Conservation (phyloP, 2,113 vertebrate genomes). For the Pterocles gutturalis region DNA sequence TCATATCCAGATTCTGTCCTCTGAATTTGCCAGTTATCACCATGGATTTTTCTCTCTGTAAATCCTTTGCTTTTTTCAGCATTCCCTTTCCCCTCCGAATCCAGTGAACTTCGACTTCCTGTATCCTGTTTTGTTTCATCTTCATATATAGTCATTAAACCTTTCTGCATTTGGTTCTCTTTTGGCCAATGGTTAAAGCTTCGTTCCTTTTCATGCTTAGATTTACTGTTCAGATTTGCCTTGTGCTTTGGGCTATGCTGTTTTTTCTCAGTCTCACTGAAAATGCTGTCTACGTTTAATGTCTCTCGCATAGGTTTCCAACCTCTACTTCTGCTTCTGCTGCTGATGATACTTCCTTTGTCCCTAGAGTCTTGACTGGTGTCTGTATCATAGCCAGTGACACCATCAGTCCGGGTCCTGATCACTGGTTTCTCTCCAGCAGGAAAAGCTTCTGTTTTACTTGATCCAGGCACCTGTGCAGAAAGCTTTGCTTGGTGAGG, state of each 20-base stretch:
- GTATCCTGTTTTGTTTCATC: constrained; percentile 88
- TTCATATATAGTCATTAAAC: constrained; percentile 95
- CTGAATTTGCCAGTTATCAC: constrained; percentile 90
- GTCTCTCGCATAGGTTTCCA: constrained; percentile 94
- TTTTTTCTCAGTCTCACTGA: constrained; percentile 85
- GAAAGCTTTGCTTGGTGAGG: constrained; percentile 63
- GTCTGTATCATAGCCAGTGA: constrained; percentile 90
- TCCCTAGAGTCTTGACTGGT: constrained; percentile 89
- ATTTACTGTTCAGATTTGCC: constrained; percentile 58
- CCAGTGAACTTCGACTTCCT: constrained; percentile 87
- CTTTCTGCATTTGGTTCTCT: constrained; percentile 86
- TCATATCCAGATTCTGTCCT: constrained; percentile 94
- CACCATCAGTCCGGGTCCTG: constrained; percentile 59
- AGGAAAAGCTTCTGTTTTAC: constrained; percentile 34
- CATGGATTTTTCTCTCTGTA: constrained; percentile 71
- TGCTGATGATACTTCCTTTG: constrained; percentile 49
- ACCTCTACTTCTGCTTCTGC: constrained; percentile 73
- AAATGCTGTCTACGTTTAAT: constrained; percentile 92
- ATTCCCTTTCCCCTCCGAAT: constrained; percentile 81
- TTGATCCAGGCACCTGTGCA: constrained; percentile 28
- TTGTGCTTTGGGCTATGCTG: constrained; percentile 83
- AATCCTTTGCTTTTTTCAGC: constrained; percentile 77
- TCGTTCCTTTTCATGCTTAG: constrained; percentile 75
- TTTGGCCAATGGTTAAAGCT: constrained; percentile 71
- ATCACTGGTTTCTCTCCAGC: constrained; percentile 49